These are phyloP conservation scores for Pollachius pollachius DNA, from an alignment of 2,113 vertebrate species.

Conservation along the genomic window DNA sequence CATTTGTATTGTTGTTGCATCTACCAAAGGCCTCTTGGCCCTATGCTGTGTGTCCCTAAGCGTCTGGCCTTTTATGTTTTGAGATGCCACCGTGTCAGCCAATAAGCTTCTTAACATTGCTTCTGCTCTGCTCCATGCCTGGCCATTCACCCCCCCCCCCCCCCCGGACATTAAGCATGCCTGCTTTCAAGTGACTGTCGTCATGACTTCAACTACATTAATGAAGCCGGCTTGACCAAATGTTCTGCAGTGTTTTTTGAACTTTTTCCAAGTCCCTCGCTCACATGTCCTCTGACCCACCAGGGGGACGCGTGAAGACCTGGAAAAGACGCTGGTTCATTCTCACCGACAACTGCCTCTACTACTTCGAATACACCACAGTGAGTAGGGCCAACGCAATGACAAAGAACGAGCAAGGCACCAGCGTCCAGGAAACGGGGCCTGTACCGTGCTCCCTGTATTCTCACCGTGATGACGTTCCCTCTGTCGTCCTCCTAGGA, in stretches of 20 bases:
- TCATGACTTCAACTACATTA: no score
- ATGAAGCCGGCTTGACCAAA: no score
- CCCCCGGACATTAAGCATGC: no score
- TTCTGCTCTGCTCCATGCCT: no score
- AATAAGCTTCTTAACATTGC: no score
- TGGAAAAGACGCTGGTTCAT: slow-evolving; percentile 99
- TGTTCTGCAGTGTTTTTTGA: no score
- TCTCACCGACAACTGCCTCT: slow-evolving; percentile 96
- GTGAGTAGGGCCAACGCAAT: slow-evolving; percentile 70
- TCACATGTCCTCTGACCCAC: slow-evolving; percentile 55
- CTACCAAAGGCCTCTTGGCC: slow-evolving; percentile 13
- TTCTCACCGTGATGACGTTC: background rate
- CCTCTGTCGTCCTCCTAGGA: slow-evolving; percentile 72
- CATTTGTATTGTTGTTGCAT: background rate
- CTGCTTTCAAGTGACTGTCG: no score
- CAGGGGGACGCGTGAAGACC: slow-evolving; percentile 95
- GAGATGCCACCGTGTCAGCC: background rate
- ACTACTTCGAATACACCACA: slow-evolving; percentile 98
- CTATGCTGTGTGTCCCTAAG: slow-evolving; percentile 39
- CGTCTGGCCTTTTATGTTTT: background rate
- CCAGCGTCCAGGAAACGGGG: background rate
- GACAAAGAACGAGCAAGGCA: background rate
- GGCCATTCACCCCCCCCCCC: no score
- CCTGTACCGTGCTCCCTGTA: background rate
- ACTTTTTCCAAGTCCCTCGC: slow-evolving; percentile 25